phyloP scores from a whole-genome alignment of 2,888 invertebrate species.

The Philopedon plagiatum region DNA sequence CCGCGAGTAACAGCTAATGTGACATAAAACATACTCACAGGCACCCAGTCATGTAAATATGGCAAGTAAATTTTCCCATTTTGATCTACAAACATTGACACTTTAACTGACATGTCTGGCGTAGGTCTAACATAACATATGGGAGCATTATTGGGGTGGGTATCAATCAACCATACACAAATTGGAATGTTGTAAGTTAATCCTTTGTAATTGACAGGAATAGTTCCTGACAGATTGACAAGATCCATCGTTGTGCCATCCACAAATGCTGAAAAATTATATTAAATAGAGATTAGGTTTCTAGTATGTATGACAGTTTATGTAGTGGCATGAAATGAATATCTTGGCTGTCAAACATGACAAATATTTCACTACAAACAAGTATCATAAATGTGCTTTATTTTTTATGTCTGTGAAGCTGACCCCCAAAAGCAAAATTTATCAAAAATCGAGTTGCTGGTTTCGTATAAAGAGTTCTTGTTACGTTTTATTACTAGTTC shows the following conservation, averaged over 20 bases:
- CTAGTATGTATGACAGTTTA: too few relatives aligned
- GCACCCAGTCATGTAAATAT: constrained; percentile 95
- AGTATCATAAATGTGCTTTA: too few relatives aligned
- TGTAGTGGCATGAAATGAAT: too few relatives aligned
- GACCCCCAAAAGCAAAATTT: too few relatives aligned
- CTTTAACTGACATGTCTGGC: constrained; percentile 94
- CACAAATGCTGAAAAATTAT: constrained; percentile 80
- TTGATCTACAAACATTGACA: constrained; percentile 93
- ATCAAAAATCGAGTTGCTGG: too few relatives aligned
- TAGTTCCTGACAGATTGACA: constrained; percentile 90
- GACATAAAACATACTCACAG: constrained; percentile 69
- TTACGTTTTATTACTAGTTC: too few relatives aligned
- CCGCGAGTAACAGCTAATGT: neutral
- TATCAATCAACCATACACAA: constrained; percentile 96
- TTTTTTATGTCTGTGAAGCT: too few relatives aligned
- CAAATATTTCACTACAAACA: too few relatives aligned
- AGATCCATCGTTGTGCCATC: constrained; percentile 88
- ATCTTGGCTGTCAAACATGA: too few relatives aligned
- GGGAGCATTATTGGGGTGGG: constrained; percentile 97
- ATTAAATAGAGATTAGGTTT: too few relatives aligned
- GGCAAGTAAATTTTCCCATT: constrained; percentile 97
- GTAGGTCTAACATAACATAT: constrained; percentile 97
- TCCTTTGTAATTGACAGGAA: constrained; percentile 93
- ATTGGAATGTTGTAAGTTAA: constrained; percentile 95
- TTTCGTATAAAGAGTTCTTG: too few relatives aligned